A percentile compares a stretch with the other conserved stretches of the same genome.
Conservation (phyloP, 2,797 vertebrate genomes). For the Sorex maritimensis region DNA sequence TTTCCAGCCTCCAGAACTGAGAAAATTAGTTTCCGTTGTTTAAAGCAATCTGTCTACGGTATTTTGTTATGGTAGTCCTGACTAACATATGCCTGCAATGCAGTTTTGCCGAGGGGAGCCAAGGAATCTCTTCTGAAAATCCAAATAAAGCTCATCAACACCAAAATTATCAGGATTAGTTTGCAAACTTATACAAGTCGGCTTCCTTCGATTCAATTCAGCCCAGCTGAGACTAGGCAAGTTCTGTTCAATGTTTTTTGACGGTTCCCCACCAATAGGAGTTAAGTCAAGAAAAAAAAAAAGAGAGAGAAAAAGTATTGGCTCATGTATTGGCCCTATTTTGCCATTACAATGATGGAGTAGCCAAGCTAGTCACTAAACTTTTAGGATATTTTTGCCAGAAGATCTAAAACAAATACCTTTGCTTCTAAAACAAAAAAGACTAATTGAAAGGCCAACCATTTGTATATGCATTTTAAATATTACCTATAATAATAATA, state of each 20-base stretch:
- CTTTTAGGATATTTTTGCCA: constrained; percentile 47
- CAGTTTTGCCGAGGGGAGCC: constrained; percentile 26
- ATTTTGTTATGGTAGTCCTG: constrained; percentile 35
- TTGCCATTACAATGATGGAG: background rate
- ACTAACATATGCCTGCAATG: constrained; percentile 41
- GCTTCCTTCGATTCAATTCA: constrained; percentile 67
- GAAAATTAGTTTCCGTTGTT: constrained; percentile 45
- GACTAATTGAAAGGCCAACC: constrained; percentile 18
- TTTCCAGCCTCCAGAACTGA: background rate
- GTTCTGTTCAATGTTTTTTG: constrained; percentile 13
- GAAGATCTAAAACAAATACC: constrained; percentile 11
- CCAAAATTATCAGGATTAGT: constrained; percentile 57
- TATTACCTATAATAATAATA: constrained; percentile 29
- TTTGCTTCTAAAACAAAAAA: constrained; percentile 56
- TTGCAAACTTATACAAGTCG: constrained; percentile 60
- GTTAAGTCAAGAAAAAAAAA: constrained; percentile 65
- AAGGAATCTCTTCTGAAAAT: constrained; percentile 54
- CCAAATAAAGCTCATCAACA: constrained; percentile 59
- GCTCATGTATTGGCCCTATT: background rate
- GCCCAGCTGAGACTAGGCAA: constrained; percentile 65
- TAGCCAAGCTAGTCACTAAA: constrained; percentile 36
- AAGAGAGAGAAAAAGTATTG: constrained; percentile 34
- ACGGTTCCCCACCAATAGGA: constrained; percentile 53
- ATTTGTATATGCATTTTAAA: constrained; percentile 29
- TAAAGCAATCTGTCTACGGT: background rate